Conservation (phyloP, 2,888 invertebrate genomes). For the Mylabris sibirica region DNA sequence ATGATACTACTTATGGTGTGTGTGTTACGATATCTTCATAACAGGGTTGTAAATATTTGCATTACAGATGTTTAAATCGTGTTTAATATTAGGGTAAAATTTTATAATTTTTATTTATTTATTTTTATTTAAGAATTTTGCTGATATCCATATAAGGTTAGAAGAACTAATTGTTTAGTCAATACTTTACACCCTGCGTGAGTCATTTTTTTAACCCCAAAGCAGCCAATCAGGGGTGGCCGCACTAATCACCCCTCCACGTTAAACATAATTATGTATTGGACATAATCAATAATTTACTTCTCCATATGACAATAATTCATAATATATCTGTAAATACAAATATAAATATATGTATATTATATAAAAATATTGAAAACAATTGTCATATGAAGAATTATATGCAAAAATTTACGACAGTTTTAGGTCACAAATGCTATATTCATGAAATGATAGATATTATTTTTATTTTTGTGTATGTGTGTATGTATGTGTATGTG, state of each 20-base stretch:
- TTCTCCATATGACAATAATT: conserved; percentile 44
- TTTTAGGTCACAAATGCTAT: not conserved
- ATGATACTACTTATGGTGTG: conserved; percentile 12
- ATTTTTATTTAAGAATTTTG: not conserved
- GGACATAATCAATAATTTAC: conserved; percentile 63
- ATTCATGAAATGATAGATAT: not conserved
- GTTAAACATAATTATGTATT: conserved; percentile 62
- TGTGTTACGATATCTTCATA: conserved; percentile 26
- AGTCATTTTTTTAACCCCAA: conserved; percentile 63
- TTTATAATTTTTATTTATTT: not conserved
- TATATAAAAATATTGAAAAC: not conserved
- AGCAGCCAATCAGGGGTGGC: conserved; percentile 61
- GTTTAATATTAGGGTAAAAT: not conserved
- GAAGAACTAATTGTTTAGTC: conserved; percentile 64
- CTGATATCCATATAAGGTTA: conserved; percentile 47
- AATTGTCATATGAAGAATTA: not conserved
- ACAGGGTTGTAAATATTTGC: conserved; percentile 16
- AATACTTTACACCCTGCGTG: conserved; percentile 64
- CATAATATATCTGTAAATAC: conserved; percentile 29
- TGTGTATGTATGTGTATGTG: conserved; percentile 11
- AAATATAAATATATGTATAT: not conserved
- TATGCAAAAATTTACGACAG: conserved; percentile 5
- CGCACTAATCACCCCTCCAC: conserved; percentile 61
- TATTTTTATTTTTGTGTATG: not conserved
- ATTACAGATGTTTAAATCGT: not conserved